A percentile compares a stretch with the other conserved stretches of the same genome.
Conservation (phyloP, 2,797 vertebrate genomes). For the Girardinus metallicus region DNA sequence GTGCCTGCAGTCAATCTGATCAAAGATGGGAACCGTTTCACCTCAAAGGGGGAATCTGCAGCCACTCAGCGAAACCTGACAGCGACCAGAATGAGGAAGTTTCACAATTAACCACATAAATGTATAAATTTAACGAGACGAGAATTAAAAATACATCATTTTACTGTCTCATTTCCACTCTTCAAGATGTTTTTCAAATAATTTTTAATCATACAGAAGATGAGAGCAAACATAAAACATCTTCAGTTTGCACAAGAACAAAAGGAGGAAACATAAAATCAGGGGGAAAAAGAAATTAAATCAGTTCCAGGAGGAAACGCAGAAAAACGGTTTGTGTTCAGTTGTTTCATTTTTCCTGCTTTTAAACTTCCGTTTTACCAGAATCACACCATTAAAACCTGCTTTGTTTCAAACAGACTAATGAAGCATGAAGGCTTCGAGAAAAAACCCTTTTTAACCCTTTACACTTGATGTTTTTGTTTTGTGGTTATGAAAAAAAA, state of each 20-base stretch:
- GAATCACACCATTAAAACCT: not conserved
- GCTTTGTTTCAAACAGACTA: not conserved
- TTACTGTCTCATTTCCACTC: not conserved
- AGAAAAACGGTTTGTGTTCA: not conserved
- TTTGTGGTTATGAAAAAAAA: not conserved
- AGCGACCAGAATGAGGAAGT: not conserved
- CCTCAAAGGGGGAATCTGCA: not conserved
- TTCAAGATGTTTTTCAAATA: not conserved
- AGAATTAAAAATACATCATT: not conserved
- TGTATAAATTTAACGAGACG: not conserved
- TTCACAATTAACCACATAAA: not conserved
- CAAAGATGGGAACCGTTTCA: not conserved
- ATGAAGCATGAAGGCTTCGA: not conserved
- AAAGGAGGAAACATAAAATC: not conserved
- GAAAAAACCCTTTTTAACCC: not conserved
- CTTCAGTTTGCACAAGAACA: not conserved
- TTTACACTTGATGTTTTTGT: not conserved
- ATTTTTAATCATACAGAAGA: not conserved
- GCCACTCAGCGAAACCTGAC: not conserved
- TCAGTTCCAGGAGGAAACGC: not conserved
- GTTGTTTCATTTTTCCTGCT: not conserved
- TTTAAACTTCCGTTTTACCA: not conserved
- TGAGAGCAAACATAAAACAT: not conserved
- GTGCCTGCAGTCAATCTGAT: not conserved
- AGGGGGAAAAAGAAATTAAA: not conserved